A percentile compares a stretch with the other conserved stretches of the same genome.
Evolutionary conservation across 1,140 invertebrate species (phyloP).

Genomic region (Caenorhabditis remanei): DNA sequence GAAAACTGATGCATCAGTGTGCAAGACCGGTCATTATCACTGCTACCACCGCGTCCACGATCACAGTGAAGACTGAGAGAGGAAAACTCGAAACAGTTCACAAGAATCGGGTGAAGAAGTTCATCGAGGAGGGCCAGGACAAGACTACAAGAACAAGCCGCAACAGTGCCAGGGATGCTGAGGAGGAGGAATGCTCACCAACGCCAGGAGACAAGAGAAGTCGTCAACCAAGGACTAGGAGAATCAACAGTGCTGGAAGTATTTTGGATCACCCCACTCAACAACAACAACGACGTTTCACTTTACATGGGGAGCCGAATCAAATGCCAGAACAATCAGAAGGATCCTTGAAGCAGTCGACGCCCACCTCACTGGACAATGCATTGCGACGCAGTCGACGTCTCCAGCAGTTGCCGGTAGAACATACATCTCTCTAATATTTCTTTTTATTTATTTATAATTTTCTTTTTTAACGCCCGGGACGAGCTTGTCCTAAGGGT

Average conservation of each 20-base stretch:
- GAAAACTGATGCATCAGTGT: not conserved
- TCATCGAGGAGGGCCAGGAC: not conserved
- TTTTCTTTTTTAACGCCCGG: not conserved
- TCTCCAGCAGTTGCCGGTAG: not conserved
- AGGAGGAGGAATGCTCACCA: too few relatives aligned
- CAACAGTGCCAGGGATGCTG: not conserved
- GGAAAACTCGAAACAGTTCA: slow-evolving; percentile 8
- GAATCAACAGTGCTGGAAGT: too few relatives aligned
- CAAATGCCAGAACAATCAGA: not conserved
- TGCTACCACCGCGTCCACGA: not conserved
- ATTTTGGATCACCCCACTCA: too few relatives aligned
- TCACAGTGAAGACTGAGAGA: not conserved
- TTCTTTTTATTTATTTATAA: too few relatives aligned
- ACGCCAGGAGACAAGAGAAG: too few relatives aligned
- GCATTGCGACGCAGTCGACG: not conserved
- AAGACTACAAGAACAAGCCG: not conserved
- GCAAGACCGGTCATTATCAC: not conserved
- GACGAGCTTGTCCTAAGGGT: not conserved
- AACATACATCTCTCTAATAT: not conserved
- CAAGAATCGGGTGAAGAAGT: not conserved
- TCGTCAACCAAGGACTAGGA: too few relatives aligned
- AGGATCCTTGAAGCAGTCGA: too few relatives aligned
- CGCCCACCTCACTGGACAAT: not conserved
- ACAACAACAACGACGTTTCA: too few relatives aligned
- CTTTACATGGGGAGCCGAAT: not conserved